Base-by-base conservation (phyloP, 53 echinoderm and acorn worm species). In the Glandiceps talaboti region DNA sequence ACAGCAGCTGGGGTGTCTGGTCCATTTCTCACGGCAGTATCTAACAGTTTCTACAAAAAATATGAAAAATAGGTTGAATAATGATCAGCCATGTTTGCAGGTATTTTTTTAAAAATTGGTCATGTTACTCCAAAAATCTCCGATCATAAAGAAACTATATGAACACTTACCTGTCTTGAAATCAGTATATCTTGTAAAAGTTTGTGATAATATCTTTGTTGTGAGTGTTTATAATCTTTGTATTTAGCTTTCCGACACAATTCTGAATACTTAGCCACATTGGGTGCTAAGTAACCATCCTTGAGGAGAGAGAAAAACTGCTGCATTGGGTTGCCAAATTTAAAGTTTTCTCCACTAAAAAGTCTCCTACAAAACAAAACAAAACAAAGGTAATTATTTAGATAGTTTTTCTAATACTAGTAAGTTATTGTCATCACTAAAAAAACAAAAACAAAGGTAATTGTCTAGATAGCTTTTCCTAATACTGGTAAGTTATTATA, bases 291-390 rank as follows among this genome's bases (percentile, higher is more conserved):
- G 79, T 79, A 85, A 29, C 88, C 88, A 0, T 85, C 79, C 25
- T 33, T 30, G 26, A 88, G 75, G 29, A 84, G 80, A 73, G 81
- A 81, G 74, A 82, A 82, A 1, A 88, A 81, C 33, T 79, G 76
- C 33, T 78, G 64, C 30, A 83, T 75, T 0, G 92, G 92, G 76
- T 90, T 94, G 79, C 94, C 90, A 33, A 92, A 94, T 75, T 81
- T 81, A 77, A 94, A 88, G 79, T 94, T 90, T 30, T 90, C 92
- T 26, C 88, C 88, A 0, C 86, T 85, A 81, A 94, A 94, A 29
- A 94, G 86, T 64, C 84, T 80, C 84, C 94, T 94, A 82, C 29
- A n/a, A n/a, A n/a, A n/a, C n/a, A n/a, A n/a, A n/a, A n/a, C n/a
- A n/a, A n/a, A n/a, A n/a, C n/a, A n/a, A n/a, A n/a, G n/a, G n/a